Evolutionary conservation across 2,113 vertebrate genomes (phyloP).

Genomic region (Salminus brasiliensis): DNA sequence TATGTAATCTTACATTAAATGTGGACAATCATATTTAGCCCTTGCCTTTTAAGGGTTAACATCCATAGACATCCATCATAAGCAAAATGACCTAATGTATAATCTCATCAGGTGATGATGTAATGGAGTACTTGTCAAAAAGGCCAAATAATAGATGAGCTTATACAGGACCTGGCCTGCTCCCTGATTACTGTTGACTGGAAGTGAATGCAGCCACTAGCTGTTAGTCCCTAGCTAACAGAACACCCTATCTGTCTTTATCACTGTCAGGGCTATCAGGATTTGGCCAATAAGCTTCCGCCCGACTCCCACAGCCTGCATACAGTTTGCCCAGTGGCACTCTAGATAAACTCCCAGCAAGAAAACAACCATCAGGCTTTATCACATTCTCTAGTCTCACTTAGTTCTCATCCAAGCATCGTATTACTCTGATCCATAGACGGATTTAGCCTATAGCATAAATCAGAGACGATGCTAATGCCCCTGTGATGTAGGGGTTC

Average conservation of each 20-base stretch:
- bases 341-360: slow-evolving; percentile 46
- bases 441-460: background rate
- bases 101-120: slow-evolving; percentile 36
- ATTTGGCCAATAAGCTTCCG: slow-evolving; percentile 42
- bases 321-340: slow-evolving; percentile 6
- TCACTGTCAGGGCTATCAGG: slow-evolving; percentile 53
- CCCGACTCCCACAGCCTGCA: slow-evolving; percentile 11
- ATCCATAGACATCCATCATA: slow-evolving; percentile 9
- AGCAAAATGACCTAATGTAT: slow-evolving; percentile 1
- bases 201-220: slow-evolving; percentile 25
- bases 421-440: slow-evolving; percentile 13
- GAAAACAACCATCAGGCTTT: slow-evolving; percentile 37
- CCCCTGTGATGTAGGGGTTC: background rate
- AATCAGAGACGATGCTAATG: background rate
- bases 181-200: slow-evolving; percentile 42
- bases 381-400: slow-evolving; percentile 36
- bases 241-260: slow-evolving; percentile 53
- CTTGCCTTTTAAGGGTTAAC: background rate
- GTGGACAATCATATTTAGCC: background rate
- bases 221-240: slow-evolving; percentile 27
- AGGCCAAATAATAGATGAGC: slow-evolving; percentile 6
- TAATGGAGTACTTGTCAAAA: background rate
- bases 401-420: slow-evolving; percentile 28
- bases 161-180: background rate
- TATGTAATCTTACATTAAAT: background rate